Conservation (phyloP, 2,113 vertebrate species). For the Meles meles region DNA sequence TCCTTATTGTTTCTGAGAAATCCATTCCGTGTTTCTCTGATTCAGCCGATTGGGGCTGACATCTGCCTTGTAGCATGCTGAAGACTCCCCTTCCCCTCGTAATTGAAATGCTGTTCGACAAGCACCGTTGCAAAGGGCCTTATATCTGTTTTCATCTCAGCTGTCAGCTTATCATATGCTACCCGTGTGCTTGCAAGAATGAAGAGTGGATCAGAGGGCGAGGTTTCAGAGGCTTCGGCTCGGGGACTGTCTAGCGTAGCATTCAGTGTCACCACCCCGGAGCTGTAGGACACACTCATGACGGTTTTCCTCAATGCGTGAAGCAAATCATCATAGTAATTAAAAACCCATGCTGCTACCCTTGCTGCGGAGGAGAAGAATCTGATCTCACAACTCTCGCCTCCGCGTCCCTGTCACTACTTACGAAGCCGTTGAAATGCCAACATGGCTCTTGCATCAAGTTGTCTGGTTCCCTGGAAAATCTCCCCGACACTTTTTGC, state of each 20-base stretch:
- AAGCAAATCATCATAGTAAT: background rate
- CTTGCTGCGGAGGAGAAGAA: background rate
- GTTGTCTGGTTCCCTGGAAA: background rate
- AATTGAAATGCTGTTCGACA: background rate
- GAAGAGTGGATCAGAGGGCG: background rate
- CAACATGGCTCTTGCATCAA: background rate
- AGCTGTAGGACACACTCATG: rapidly evolving
- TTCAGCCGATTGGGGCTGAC: background rate
- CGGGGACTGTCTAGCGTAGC: no score
- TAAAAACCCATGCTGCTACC: rapidly evolving
- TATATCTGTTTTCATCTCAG: background rate
- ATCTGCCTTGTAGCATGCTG: background rate
- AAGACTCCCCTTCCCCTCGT: background rate
- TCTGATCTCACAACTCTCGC: background rate
- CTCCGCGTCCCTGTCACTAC: background rate
- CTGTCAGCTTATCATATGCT: background rate
- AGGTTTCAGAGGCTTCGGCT: background rate
- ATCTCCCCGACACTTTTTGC: background rate
- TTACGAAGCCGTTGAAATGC: background rate
- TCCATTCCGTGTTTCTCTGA: background rate
- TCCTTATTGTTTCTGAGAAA: background rate
- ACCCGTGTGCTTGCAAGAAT: background rate
- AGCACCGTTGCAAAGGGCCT: background rate
- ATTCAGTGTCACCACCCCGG: rapidly evolving
- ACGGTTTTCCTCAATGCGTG: background rate